phyloP scores from a whole-genome alignment of 2,888 invertebrate species.

The Lottia gigantea region DNA sequence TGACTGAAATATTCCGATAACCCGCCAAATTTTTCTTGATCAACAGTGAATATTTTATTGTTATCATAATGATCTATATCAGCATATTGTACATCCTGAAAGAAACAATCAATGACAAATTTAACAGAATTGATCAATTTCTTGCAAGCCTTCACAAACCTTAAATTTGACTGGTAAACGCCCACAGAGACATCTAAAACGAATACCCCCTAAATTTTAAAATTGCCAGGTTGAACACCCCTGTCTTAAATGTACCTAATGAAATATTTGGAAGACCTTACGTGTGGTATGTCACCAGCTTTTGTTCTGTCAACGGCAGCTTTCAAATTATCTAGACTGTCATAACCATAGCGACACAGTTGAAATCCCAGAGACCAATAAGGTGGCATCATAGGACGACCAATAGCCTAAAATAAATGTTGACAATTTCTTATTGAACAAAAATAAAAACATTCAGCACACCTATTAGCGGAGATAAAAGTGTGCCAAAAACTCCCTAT shows the following conservation, averaged over 20 bases:
- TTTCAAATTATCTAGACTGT: constrained; percentile 46
- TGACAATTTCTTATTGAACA: neutral
- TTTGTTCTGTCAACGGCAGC: constrained; percentile 57
- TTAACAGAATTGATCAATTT: neutral
- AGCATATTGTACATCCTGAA: constrained; percentile 61
- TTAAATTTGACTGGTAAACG: no score
- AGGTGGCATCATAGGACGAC: constrained; percentile 83
- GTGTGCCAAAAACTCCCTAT: neutral
- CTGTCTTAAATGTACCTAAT: no score
- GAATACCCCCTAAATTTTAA: no score
- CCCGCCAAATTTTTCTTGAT: constrained; percentile 47
- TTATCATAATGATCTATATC: constrained; percentile 62
- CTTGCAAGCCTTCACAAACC: no score
- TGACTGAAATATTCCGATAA: constrained; percentile 50
- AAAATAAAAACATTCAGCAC: neutral
- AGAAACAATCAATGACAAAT: no score
- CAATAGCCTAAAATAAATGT: constrained; percentile 71
- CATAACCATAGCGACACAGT: constrained; percentile 76
- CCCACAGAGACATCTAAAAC: no score
- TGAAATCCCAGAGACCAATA: constrained; percentile 91
- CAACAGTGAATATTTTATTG: constrained; percentile 56
- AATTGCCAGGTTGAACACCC: no score
- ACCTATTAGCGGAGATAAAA: neutral
- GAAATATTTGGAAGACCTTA: constrained; percentile 31
- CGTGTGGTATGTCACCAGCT: constrained; percentile 55